Base-by-base conservation (phyloP, 64 coral and sea anemone genomes). In the Stichodactyla mertensii region DNA sequence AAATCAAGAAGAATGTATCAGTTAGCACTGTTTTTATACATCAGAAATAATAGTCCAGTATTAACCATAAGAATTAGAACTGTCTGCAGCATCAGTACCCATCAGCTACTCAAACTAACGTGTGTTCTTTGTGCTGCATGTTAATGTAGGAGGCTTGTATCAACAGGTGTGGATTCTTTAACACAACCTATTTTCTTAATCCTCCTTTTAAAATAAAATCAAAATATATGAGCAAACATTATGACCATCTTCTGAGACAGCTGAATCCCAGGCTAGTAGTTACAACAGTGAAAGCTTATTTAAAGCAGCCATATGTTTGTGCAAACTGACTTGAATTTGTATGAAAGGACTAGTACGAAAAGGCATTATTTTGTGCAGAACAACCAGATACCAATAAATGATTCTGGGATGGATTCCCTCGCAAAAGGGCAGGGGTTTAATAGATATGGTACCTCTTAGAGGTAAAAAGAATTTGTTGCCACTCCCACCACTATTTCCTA, bases 111-210 rank as follows among this genome's bases (percentile, higher is more conserved):
- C 24, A 58, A 16, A 15, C 24, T 60, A 84, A 55, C 59, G 82
- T 58, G 82, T 84, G 82, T 56, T 84, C 82, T 84, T 4, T 24
- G 26, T 51, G 78, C 19, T 55, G 54, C 82, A 55, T 27, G 27
- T 52, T 84, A 84, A 52, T 84, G 4, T 84, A n/a, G 82, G 82
- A 84, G 82, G 82, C 4, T 56, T 55, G 54, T 84, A 84, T 84
- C 82, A 60, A 84, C 82, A 84, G 82, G 54, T 22, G 54, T 52
- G 57, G 19, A 19, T 27, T 84, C 54, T 84, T 55, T 12, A 58
- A 57, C 53, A 84, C 82, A 51, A 57, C 54, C 82, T 56, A 60
- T 60, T 60, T 84, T 84, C 82, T 84, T 84, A 84, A 57, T 54
- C 82, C 82, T 84, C 82, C 82, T 52, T 66, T 15, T 64, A 13